A percentile compares a stretch with the other conserved stretches of the same genome.
These are phyloP conservation scores for Trichacis sp. DNA, from an alignment of 2,888 invertebrate species.

Conservation along the genomic window DNA sequence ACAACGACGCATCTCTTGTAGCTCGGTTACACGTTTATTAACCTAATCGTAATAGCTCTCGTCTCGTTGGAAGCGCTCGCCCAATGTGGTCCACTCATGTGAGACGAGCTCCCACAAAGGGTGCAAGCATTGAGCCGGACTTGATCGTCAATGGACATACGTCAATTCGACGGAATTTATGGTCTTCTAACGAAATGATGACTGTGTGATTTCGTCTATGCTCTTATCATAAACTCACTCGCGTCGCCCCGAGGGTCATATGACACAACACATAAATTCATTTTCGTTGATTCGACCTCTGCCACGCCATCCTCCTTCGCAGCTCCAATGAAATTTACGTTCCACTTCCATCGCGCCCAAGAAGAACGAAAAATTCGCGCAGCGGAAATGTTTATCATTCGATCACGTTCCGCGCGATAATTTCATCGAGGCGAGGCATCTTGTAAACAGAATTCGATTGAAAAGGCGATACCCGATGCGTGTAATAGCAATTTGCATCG, in stretches of 20 bases:
- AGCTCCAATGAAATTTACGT: too few relatives aligned
- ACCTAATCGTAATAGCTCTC: slow-evolving; percentile 43
- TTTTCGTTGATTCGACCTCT: slow-evolving; percentile 1
- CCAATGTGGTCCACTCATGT: slow-evolving; percentile 26
- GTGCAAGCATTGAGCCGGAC: slow-evolving; percentile 26
- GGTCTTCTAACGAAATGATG: slow-evolving; percentile 43
- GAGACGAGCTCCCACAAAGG: slow-evolving; percentile 37
- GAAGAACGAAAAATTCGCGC: not conserved
- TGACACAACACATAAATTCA: not conserved
- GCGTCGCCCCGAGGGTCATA: not conserved
- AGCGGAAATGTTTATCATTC: too few relatives aligned
- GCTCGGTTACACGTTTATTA: slow-evolving; percentile 51
- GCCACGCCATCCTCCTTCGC: too few relatives aligned
- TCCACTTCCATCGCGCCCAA: not conserved
- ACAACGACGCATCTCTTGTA: slow-evolving; percentile 28
- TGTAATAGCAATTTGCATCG: not conserved
- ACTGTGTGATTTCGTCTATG: slow-evolving; percentile 19
- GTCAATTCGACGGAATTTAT: slow-evolving; percentile 45
- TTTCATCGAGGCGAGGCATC: too few relatives aligned
- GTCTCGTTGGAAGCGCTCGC: slow-evolving; percentile 25
- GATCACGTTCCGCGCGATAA: too few relatives aligned
- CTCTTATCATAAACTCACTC: slow-evolving; percentile 12
- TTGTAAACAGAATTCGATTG: too few relatives aligned
- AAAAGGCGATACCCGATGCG: not conserved
- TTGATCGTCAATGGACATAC: slow-evolving; percentile 36